Evolutionary conservation across 2,888 invertebrate genomes (phyloP).

Genomic region (Dendrolimus pini): DNA sequence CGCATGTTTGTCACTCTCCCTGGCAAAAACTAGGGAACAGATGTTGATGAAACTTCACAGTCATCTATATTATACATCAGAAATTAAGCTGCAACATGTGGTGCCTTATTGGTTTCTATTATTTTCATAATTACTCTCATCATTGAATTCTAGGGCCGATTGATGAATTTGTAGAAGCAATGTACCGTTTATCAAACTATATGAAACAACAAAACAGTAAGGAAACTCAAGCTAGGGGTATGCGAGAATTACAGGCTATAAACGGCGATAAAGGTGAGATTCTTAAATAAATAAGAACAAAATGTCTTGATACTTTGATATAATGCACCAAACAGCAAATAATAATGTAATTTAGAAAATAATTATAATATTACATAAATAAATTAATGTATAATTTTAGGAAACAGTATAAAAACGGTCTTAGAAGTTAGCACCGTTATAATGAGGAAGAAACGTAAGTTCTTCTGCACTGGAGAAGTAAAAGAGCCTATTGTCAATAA

Average conservation of each 20-base stretch:
- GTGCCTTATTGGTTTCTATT: too few relatives aligned
- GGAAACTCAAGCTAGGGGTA: conserved; percentile 61
- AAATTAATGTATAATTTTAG: conserved; percentile 21
- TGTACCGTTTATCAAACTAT: conserved; percentile 50
- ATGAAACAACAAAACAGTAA: conserved; percentile 68
- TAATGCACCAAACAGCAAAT: too few relatives aligned
- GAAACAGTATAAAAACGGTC: conserved; percentile 67
- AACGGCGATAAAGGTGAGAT: conserved; percentile 60
- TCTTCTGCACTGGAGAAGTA: conserved; percentile 67
- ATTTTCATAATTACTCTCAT: too few relatives aligned
- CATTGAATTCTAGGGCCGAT: conserved; percentile 44
- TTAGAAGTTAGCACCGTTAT: conserved; percentile 63
- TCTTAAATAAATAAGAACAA: not conserved
- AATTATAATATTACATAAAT: not conserved
- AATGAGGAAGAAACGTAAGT: conserved; percentile 67
- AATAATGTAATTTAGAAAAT: too few relatives aligned
- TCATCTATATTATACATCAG: too few relatives aligned
- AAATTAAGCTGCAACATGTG: too few relatives aligned
- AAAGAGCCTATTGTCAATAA: conserved; percentile 70
- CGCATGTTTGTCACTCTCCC: too few relatives aligned
- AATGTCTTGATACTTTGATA: too few relatives aligned
- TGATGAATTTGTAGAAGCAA: conserved; percentile 66
- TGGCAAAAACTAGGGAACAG: too few relatives aligned
- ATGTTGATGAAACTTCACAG: too few relatives aligned
- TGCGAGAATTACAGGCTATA: conserved; percentile 67